Percentiles rank a stretch among this genome's conserved stretches.
Conservation (phyloP, 1,140 invertebrate genomes). For the Hyphantria cunea region DNA sequence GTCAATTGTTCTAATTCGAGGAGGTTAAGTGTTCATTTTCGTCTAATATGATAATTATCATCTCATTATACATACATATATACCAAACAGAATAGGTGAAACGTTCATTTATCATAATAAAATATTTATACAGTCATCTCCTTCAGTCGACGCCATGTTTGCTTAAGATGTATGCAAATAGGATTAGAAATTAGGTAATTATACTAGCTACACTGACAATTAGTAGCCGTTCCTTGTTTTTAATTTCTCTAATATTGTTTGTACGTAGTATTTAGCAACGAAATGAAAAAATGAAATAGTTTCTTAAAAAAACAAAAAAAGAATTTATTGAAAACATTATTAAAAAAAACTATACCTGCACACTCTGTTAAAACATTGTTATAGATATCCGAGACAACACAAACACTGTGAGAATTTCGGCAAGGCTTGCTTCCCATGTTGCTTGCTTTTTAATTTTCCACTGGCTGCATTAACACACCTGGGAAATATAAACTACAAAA, state of each 20-base stretch:
- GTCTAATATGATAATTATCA: too few species aligned
- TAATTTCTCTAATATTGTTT: too few species aligned
- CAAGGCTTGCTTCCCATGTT: slow-evolving; percentile 14
- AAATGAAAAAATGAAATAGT: too few species aligned
- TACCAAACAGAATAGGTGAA: not conserved
- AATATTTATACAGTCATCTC: slow-evolving; percentile 24
- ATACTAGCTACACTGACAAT: not conserved
- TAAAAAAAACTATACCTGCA: slow-evolving; percentile 7
- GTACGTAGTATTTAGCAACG: too few species aligned
- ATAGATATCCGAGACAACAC: slow-evolving; percentile 8
- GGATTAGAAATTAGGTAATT: slow-evolving; percentile 27
- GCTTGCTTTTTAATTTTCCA: slow-evolving; percentile 47
- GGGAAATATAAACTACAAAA: slow-evolving; percentile 27
- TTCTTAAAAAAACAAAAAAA: too few species aligned
- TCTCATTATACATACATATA: too few species aligned
- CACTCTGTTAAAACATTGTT: slow-evolving; percentile 5
- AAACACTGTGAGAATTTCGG: slow-evolving; percentile 7
- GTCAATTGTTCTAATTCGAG: too few species aligned
- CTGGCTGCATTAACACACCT: slow-evolving; percentile 30
- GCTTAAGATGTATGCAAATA: slow-evolving; percentile 23
- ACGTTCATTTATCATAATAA: slow-evolving; percentile 23
- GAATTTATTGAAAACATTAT: too few species aligned
- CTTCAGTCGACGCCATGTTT: slow-evolving; percentile 15
- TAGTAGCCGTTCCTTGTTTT: not conserved
- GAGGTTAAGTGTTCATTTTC: too few species aligned